Evolutionary conservation across 1,140 invertebrate genomes (phyloP).

Genomic region (Limonius californicus): DNA sequence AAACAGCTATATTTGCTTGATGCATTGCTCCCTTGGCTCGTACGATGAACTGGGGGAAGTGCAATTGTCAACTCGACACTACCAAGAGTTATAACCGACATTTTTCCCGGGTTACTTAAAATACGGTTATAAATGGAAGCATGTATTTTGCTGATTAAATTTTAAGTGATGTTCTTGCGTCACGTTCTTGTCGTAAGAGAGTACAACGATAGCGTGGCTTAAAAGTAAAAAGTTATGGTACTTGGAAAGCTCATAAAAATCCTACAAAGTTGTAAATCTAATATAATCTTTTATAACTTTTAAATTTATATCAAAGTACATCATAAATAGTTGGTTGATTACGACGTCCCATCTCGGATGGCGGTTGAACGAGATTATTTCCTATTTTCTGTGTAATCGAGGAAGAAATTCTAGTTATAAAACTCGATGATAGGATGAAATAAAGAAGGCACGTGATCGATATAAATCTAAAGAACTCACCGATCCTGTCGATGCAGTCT

Average conservation of each 20-base stretch:
- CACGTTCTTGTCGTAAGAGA: neutral
- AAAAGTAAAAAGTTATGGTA: slow-evolving; percentile 4
- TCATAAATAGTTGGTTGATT: slow-evolving; percentile 13
- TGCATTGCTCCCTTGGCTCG: slow-evolving; percentile 25
- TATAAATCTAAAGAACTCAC: slow-evolving; percentile 35
- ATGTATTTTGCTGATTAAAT: slow-evolving; percentile 27
- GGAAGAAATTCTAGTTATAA: slow-evolving; percentile 27
- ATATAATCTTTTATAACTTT: slow-evolving; percentile 11
- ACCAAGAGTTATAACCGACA: slow-evolving; percentile 24
- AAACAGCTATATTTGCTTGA: slow-evolving; percentile 28
- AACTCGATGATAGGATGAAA: slow-evolving; percentile 31
- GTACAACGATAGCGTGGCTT: neutral
- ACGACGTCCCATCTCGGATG: neutral
- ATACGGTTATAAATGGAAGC: slow-evolving; percentile 14
- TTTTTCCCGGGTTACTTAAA: slow-evolving; percentile 18
- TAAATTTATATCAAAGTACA: slow-evolving; percentile 8
- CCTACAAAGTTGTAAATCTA: slow-evolving; percentile 3
- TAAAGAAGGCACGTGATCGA: slow-evolving; percentile 39
- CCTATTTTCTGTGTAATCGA: slow-evolving; percentile 19
- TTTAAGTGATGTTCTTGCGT: slow-evolving; percentile 17
- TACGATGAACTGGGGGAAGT: slow-evolving; percentile 19
- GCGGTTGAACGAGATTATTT: slow-evolving; percentile 25
- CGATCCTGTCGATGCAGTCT: slow-evolving; percentile 40
- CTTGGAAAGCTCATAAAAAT: slow-evolving; percentile 10
- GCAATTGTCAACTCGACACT: slow-evolving; percentile 32